phyloP scores from a whole-genome alignment of 30 jellyfish, hydroid and myxozoan genomes.

The Nemopilema nomurai region DNA sequence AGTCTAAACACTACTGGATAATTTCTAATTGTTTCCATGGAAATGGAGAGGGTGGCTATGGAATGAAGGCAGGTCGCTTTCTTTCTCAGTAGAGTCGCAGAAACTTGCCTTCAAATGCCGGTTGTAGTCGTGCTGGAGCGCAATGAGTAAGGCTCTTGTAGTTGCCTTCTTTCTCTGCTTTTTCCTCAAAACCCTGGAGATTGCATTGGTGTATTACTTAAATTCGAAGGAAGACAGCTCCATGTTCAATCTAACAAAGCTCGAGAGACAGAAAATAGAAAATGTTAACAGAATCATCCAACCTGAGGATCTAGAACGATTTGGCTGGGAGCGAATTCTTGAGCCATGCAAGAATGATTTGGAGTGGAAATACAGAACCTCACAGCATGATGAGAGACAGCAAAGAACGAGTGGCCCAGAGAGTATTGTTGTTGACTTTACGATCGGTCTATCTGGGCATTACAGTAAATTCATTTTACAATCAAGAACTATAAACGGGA shows the following conservation, averaged over 20 bases:
- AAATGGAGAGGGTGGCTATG: too few species aligned
- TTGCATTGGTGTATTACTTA: background rate
- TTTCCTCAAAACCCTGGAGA: background rate
- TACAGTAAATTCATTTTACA: slow-evolving; percentile 23
- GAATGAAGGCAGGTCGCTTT: too few species aligned
- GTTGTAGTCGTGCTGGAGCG: too few species aligned
- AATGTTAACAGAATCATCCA: background rate
- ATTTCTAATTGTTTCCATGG: too few species aligned
- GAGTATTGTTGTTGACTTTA: background rate
- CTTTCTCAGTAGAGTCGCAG: too few species aligned
- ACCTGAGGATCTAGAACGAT: slow-evolving; percentile 52
- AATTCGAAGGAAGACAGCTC: background rate
- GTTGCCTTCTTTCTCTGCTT: background rate
- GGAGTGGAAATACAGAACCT: slow-evolving; percentile 21
- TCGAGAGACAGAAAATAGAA: background rate
- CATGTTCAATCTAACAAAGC: background rate
- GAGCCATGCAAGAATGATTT: slow-evolving; percentile 42
- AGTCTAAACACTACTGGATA: too few species aligned
- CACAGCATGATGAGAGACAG: background rate
- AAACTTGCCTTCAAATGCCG: too few species aligned
- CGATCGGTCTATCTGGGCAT: slow-evolving; percentile 15
- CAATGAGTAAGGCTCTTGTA: background rate
- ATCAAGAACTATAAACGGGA: slow-evolving; percentile 34
- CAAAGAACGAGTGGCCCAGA: slow-evolving; percentile 28
- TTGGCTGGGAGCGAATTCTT: slow-evolving; percentile 38